Evolutionary conservation across 2,888 invertebrate genomes (phyloP).

Genomic region (Yponomeuta evonymella): DNA sequence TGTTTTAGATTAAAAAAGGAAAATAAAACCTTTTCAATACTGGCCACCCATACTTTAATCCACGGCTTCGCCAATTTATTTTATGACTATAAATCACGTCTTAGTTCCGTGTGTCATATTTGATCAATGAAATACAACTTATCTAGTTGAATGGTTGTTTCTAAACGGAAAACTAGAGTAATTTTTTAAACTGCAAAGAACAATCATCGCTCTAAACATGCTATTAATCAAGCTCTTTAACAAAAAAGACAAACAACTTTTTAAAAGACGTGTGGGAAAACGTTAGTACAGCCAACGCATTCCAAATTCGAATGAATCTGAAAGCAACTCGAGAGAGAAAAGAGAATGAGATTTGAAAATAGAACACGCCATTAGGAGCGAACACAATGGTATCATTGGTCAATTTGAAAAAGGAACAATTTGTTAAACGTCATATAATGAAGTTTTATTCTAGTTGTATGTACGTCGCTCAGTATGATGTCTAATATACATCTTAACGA

Average conservation of each 20-base stretch:
- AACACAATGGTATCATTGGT: constrained; percentile 75
- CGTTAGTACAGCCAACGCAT: constrained; percentile 61
- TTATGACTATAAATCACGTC: constrained; percentile 32
- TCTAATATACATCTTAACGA: constrained; percentile 6
- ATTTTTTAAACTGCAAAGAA: constrained; percentile 34
- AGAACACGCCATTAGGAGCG: constrained; percentile 74
- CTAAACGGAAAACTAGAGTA: constrained; percentile 10
- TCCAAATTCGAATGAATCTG: constrained; percentile 74
- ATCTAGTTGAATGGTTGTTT: constrained; percentile 10
- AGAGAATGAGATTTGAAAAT: constrained; percentile 76
- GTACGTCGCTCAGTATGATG: constrained; percentile 60
- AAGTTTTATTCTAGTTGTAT: constrained; percentile 70
- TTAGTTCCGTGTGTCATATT: constrained; percentile 10
- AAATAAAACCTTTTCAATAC: constrained; percentile 38
- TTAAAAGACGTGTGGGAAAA: constrained; percentile 69
- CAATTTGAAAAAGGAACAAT: constrained; percentile 76
- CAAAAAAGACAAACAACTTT: constrained; percentile 53
- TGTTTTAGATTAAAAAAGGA: constrained; percentile 62
- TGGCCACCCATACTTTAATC: constrained; percentile 30
- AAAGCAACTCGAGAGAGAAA: constrained; percentile 71
- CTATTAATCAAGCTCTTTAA: constrained; percentile 73
- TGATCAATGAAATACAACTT: constrained; percentile 12
- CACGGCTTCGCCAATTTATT: constrained; percentile 38
- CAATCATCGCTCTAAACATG: constrained; percentile 50
- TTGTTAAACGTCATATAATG: constrained; percentile 76